Evolutionary conservation across 2,113 vertebrate species (phyloP).

Genomic region (Nothocercus nigrocapillus): DNA sequence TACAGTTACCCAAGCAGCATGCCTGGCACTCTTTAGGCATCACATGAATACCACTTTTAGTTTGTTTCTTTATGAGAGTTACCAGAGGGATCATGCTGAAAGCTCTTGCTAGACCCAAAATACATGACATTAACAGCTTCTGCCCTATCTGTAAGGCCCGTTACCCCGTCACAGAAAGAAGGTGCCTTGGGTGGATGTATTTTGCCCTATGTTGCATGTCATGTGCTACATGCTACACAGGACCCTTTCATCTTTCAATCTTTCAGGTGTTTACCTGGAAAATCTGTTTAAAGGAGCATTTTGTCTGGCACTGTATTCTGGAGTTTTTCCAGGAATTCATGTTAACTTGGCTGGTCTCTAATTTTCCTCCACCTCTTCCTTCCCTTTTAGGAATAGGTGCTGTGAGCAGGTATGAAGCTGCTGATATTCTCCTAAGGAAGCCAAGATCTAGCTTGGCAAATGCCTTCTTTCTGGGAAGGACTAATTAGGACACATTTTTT

Average conservation of each 20-base stretch:
- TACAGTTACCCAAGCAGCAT: too few species aligned
- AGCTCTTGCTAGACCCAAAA: background rate
- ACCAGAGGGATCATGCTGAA: background rate
- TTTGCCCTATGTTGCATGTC: background rate
- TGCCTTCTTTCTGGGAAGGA: background rate
- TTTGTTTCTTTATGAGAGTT: background rate
- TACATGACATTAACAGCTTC: background rate
- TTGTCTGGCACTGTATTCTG: background rate
- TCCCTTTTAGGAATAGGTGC: background rate
- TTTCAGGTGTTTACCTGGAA: background rate
- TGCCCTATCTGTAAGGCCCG: background rate
- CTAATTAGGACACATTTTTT: background rate
- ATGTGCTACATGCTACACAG: background rate
- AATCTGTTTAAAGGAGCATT: background rate
- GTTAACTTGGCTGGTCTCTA: background rate
- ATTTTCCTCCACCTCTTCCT: accelerated
- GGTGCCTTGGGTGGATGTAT: background rate
- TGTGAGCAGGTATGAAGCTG: background rate
- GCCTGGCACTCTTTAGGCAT: background rate
- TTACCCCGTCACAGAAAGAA: background rate
- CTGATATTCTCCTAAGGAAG: background rate
- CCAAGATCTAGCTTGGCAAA: background rate
- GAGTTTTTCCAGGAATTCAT: background rate
- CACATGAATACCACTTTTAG: background rate
- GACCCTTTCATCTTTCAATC: background rate